A percentile compares a stretch with the other conserved stretches of the same genome.
Evolutionary conservation across 2,113 vertebrate species (phyloP).

Genomic region (Atrichornis clamosus): DNA sequence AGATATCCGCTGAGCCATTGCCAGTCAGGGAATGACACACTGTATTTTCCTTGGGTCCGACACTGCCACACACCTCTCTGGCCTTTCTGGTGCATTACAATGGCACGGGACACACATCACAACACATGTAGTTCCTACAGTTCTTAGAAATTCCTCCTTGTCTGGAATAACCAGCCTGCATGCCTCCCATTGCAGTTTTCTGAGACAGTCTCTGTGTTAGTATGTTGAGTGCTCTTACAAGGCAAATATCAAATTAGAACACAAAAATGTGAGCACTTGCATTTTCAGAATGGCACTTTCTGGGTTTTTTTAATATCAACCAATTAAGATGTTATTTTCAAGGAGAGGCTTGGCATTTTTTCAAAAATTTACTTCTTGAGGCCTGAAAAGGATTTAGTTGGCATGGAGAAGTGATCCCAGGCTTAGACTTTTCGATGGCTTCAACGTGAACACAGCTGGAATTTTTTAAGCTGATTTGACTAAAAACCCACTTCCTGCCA

Average conservation of each 20-base stretch:
- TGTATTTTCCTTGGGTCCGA: background rate
- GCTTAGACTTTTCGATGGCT: conserved; percentile 56
- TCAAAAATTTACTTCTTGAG: conserved; percentile 67
- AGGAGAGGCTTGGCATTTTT: conserved; percentile 63
- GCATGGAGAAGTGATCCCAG: conserved; percentile 56
- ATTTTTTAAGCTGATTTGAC: conserved; percentile 67
- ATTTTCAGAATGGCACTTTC: conserved; percentile 53
- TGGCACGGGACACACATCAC: background rate
- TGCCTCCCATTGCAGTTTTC: background rate
- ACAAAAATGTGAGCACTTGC: conserved; percentile 59
- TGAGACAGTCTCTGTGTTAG: background rate
- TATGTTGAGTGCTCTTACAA: conserved; percentile 40
- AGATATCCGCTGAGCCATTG: background rate
- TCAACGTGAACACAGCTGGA: conserved; percentile 57
- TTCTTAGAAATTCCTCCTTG: background rate
- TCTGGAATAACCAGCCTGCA: background rate
- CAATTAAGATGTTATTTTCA: conserved; percentile 74
- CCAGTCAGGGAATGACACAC: background rate
- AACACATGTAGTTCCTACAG: background rate
- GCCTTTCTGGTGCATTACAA: background rate
- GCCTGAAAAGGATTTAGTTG: conserved; percentile 49
- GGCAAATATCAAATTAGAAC: conserved; percentile 21
- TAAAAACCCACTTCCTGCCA: conserved; percentile 70
- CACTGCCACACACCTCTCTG: background rate
- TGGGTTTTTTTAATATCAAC: conserved; percentile 53